phyloP scores from a whole-genome alignment of 2,797 vertebrate genomes.

The Mallotus villosus region DNA sequence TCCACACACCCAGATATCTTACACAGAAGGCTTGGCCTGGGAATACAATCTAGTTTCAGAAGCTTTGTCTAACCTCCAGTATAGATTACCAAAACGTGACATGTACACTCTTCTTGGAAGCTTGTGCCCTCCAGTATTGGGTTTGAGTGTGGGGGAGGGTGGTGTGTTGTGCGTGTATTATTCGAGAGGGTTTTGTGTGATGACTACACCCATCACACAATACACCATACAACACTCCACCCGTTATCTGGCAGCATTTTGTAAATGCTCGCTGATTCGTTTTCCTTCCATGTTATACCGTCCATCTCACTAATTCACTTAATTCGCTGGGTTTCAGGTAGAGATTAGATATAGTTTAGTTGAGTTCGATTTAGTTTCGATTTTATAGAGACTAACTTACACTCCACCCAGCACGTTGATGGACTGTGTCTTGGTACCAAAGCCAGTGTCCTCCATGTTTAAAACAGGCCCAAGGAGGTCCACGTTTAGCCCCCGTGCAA shows the following conservation, averaged over 20 bases:
- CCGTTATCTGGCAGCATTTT: not conserved
- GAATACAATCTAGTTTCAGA: slow-evolving; percentile 6
- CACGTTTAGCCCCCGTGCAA: slow-evolving; percentile 77
- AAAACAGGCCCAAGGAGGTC: slow-evolving; percentile 84
- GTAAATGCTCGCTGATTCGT: not conserved
- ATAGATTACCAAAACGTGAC: slow-evolving; percentile 17
- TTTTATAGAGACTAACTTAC: slow-evolving; percentile 73
- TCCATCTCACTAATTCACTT: not conserved
- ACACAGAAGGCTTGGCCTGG: slow-evolving; percentile 3
- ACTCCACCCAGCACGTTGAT: slow-evolving; percentile 84
- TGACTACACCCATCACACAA: slow-evolving; percentile 35
- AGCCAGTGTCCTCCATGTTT: slow-evolving; percentile 82
- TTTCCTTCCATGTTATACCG: not conserved
- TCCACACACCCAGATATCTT: not conserved
- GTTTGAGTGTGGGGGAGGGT: slow-evolving; percentile 13
- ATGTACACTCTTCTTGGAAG: slow-evolving; percentile 1
- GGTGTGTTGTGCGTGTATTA: slow-evolving; percentile 7
- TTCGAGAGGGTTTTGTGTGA: not conserved
- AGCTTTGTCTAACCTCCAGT: not conserved
- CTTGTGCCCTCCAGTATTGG: slow-evolving; percentile 19
- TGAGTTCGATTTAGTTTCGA: no score
- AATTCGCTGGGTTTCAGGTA: not conserved
- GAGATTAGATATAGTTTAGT: no score
- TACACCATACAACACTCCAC: no score
- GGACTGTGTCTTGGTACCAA: slow-evolving; percentile 85